Percentiles rank a stretch among this genome's conserved stretches.
These are phyloP conservation scores for Stichopus horrens DNA, from an alignment of 53 echinoderm and acorn worm species.

Conservation along the genomic window DNA sequence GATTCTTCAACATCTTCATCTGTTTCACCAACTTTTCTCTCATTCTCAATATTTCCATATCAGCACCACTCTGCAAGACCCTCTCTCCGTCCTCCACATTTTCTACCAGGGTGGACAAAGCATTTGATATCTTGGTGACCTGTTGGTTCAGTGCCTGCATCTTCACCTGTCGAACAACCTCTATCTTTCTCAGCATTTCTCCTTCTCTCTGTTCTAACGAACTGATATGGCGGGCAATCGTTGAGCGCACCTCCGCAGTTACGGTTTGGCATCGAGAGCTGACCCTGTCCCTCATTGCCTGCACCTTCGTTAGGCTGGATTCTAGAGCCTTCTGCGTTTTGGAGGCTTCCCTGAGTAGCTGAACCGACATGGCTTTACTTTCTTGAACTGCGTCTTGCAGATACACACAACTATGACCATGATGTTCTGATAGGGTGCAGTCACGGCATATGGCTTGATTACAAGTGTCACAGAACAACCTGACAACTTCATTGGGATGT, in stretches of 20 bases:
- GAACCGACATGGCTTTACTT: slow-evolving; percentile 77
- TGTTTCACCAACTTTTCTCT: slow-evolving; percentile 88
- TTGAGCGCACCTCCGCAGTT: slow-evolving; percentile 79
- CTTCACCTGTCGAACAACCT: slow-evolving; percentile 93
- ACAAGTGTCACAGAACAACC: slow-evolving; percentile 95
- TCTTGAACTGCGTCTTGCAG: slow-evolving; percentile 98
- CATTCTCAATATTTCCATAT: slow-evolving; percentile 89
- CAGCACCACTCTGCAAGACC: slow-evolving; percentile 84
- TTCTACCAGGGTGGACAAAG: slow-evolving; percentile 70
- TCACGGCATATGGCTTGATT: slow-evolving; percentile 94
- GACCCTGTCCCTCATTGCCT: slow-evolving; percentile 88
- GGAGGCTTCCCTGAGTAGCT: slow-evolving; percentile 86
- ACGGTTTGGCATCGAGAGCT: slow-evolving; percentile 81
- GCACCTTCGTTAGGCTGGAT: slow-evolving; percentile 75
- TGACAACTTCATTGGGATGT: slow-evolving; percentile 82
- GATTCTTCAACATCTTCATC: slow-evolving; percentile 76
- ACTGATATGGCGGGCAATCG: slow-evolving; percentile 84
- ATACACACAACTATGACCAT: slow-evolving; percentile 93
- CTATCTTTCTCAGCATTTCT: slow-evolving; percentile 87
- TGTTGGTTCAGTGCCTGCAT: slow-evolving; percentile 84
- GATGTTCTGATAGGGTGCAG: slow-evolving; percentile 94
- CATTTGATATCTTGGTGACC: slow-evolving; percentile 81
- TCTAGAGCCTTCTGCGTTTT: slow-evolving; percentile 79
- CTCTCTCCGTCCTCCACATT: slow-evolving; percentile 83
- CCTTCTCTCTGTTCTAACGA: slow-evolving; percentile 93